These are phyloP conservation scores for Gerosis bhagava DNA, from an alignment of 2,888 invertebrate genomes.

Conservation along the genomic window DNA sequence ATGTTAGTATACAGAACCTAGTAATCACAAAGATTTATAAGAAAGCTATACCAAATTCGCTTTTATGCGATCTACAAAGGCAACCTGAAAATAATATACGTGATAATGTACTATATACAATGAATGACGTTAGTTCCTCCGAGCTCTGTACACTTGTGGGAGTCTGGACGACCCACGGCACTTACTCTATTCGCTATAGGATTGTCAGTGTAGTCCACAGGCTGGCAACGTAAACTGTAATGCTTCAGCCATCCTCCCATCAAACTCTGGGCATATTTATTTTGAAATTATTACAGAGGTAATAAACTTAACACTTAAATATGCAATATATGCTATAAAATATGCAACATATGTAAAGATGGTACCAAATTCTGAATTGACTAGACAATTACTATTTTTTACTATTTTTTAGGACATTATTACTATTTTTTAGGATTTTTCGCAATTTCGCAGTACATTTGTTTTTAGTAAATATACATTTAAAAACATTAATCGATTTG, in stretches of 20 bases:
- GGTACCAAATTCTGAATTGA: too few relatives aligned
- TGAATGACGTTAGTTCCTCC: conserved; percentile 60
- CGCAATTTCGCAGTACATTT: too few relatives aligned
- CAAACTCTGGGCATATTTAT: conserved; percentile 86
- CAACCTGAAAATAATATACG: conserved; percentile 50
- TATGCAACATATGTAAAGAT: too few relatives aligned
- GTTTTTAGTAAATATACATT: too few relatives aligned
- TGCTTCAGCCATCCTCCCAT: conserved; percentile 95
- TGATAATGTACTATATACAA: conserved; percentile 68
- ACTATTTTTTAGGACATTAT: too few relatives aligned
- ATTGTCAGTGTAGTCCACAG: conserved; percentile 93
- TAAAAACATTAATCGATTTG: too few relatives aligned
- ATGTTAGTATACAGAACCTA: too few relatives aligned
- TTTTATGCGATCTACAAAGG: conserved; percentile 40
- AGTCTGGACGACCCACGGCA: conserved; percentile 42
- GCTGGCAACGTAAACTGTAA: conserved; percentile 95
- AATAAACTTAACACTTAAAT: too few relatives aligned
- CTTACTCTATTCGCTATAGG: conserved; percentile 93
- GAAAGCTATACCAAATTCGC: conserved; percentile 36
- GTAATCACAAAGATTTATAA: too few relatives aligned
- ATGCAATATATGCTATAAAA: too few relatives aligned
- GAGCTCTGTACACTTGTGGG: conserved; percentile 42
- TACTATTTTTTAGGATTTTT: too few relatives aligned
- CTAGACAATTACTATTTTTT: too few relatives aligned
- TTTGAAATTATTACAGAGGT: conserved; percentile 50